Evolutionary conservation across 2,113 vertebrate species (phyloP).

Genomic region (Dasyurus viverrinus): DNA sequence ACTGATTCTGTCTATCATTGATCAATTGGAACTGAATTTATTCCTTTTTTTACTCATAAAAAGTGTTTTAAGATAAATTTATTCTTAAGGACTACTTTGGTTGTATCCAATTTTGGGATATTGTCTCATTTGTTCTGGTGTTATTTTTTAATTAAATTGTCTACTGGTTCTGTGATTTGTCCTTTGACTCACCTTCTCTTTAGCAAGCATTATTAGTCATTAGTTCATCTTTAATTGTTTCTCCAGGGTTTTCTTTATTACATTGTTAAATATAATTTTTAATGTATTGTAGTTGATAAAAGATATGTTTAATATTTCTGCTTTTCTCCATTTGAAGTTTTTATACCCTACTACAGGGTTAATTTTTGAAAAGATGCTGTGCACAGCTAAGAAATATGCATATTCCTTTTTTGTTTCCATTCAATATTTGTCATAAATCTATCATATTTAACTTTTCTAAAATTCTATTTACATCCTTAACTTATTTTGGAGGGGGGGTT

Average conservation of each 20-base stretch:
- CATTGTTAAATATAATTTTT: neutral
- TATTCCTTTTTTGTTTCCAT: neutral
- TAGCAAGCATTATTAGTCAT: neutral
- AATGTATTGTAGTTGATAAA: neutral
- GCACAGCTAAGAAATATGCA: neutral
- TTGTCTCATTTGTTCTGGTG: neutral
- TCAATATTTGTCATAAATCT: neutral
- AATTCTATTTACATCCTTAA: neutral
- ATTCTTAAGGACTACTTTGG: neutral
- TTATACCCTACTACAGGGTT: neutral
- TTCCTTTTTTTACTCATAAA: neutral
- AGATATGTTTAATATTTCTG: neutral
- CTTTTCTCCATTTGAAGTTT: neutral
- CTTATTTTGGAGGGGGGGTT: neutral
- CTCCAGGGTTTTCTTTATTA: neutral
- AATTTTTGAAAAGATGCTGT: neutral
- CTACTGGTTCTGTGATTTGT: neutral
- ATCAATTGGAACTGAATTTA: too few relatives aligned
- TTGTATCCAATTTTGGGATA: neutral
- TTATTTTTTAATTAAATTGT: neutral
- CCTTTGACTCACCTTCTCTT: too few relatives aligned
- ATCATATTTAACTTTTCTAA: neutral
- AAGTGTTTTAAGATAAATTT: neutral
- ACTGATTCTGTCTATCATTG: too few relatives aligned
- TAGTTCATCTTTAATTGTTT: neutral